Percentiles rank a stretch among this genome's conserved stretches.
These are phyloP conservation scores for Troglohyphantes excavatus DNA, from an alignment of 2,888 invertebrate species.

Conservation along the genomic window DNA sequence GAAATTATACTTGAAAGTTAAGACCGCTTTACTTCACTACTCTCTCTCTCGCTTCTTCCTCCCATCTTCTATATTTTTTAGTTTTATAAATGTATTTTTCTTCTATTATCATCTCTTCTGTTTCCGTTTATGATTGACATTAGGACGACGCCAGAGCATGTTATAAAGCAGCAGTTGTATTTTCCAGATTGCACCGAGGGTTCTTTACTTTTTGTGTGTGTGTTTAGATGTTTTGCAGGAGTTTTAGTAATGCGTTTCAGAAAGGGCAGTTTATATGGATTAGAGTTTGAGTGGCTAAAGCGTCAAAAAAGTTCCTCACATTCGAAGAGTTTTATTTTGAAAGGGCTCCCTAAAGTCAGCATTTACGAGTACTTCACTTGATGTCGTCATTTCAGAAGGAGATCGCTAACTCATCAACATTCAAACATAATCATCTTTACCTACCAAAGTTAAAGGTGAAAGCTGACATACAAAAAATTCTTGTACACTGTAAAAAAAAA, in stretches of 20 bases:
- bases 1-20: slow-evolving; percentile 78
- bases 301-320: background rate
- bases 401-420: no score
- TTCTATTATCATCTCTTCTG: slow-evolving; percentile 42
- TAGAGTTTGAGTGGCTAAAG: slow-evolving; percentile 4
- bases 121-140: slow-evolving; percentile 65
- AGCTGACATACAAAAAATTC: no score
- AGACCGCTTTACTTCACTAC: slow-evolving; percentile 19
- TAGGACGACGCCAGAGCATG: slow-evolving; percentile 8
- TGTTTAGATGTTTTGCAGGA: background rate
- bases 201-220: slow-evolving; percentile 13
- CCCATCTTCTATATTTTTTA: slow-evolving; percentile 11
- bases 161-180: slow-evolving; percentile 62
- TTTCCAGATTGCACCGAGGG: slow-evolving; percentile 72
- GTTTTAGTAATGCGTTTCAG: background rate
- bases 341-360: no score
- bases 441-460: no score
- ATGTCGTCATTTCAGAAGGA: no score
- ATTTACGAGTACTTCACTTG: no score
- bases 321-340: no score
- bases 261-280: slow-evolving; percentile 4
- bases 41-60: background rate
- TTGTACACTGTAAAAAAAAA: no score
- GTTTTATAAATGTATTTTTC: slow-evolving; percentile 24
- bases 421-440: no score